Evolutionary conservation across 2,797 vertebrate genomes (phyloP).

Genomic region (Naso thynnoides): DNA sequence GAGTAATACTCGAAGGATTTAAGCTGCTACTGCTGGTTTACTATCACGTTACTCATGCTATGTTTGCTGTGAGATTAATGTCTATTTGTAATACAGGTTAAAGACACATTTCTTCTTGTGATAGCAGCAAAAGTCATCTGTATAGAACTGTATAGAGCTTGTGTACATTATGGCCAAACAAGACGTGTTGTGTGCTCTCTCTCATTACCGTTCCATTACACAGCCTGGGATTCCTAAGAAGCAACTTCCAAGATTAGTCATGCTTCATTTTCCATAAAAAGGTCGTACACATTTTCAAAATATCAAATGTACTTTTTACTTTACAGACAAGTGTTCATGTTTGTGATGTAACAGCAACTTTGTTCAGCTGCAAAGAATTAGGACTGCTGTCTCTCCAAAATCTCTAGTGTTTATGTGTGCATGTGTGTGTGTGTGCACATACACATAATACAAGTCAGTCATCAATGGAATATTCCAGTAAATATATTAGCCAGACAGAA

Average conservation of each 20-base stretch:
- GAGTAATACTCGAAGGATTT: too few relatives aligned
- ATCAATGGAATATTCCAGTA: slow-evolving; percentile 10
- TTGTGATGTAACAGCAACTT: neutral
- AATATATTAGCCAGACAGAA: neutral
- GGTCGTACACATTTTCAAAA: neutral
- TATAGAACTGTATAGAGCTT: neutral
- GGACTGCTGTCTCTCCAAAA: neutral
- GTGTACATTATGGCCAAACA: neutral
- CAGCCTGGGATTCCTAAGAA: neutral
- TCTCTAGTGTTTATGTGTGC: neutral
- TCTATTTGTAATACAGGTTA: too few relatives aligned
- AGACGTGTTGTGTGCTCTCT: neutral
- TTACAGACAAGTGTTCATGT: slow-evolving; percentile 6
- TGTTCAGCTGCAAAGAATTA: slow-evolving; percentile 18
- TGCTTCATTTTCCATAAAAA: slow-evolving; percentile 1
- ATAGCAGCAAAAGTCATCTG: neutral
- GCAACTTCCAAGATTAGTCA: neutral
- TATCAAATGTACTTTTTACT: neutral
- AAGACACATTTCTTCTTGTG: too few relatives aligned
- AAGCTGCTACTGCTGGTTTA: too few relatives aligned
- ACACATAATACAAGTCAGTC: neutral
- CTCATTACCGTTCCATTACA: neutral
- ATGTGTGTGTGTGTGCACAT: neutral
- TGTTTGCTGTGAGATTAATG: too few relatives aligned
- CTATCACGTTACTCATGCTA: too few relatives aligned